Percentiles rank a stretch among this genome's conserved stretches.
Conservation (phyloP, 2,888 invertebrate genomes). For the Synanthedon formicaeformis region DNA sequence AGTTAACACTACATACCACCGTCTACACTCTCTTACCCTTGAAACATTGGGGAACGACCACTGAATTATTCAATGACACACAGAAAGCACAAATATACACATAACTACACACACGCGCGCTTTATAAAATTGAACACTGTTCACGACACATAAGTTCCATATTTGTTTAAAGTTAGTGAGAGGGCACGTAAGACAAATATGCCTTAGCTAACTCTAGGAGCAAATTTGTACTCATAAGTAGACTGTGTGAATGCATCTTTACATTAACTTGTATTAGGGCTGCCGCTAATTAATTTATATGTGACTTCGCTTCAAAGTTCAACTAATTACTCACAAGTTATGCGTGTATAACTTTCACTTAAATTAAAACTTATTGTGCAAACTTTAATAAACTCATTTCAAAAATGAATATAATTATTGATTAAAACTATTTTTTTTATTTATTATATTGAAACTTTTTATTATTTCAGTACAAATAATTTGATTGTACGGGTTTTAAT, state of each 20-base stretch:
- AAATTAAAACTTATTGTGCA: constrained; percentile 10
- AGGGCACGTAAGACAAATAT: constrained; percentile 61
- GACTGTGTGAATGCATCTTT: constrained; percentile 60
- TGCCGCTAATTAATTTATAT: constrained; percentile 43
- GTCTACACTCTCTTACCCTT: constrained; percentile 64
- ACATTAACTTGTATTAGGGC: constrained; percentile 32
- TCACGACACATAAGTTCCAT: constrained; percentile 37
- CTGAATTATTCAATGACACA: constrained; percentile 69
- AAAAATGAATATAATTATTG: too few species aligned
- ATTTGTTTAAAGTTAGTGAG: constrained; percentile 42
- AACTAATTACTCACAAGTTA: neutral
- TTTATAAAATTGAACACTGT: constrained; percentile 42
- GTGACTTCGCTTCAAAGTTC: constrained; percentile 21
- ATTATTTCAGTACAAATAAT: too few species aligned
- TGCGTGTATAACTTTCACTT: constrained; percentile 9
- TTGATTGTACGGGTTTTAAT: too few species aligned
- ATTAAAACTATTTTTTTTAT: too few species aligned
- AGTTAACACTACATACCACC: constrained; percentile 3
- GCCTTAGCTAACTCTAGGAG: constrained; percentile 52
- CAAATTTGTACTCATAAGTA: constrained; percentile 61
- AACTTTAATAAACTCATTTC: neutral
- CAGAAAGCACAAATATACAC: constrained; percentile 65
- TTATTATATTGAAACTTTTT: too few species aligned
- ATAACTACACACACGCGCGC: constrained; percentile 42
- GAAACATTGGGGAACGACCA: constrained; percentile 63